A percentile compares a stretch with the other conserved stretches of the same genome.
Conservation (phyloP, 1,140 invertebrate species). For the Cyphomyrmex costatus region DNA sequence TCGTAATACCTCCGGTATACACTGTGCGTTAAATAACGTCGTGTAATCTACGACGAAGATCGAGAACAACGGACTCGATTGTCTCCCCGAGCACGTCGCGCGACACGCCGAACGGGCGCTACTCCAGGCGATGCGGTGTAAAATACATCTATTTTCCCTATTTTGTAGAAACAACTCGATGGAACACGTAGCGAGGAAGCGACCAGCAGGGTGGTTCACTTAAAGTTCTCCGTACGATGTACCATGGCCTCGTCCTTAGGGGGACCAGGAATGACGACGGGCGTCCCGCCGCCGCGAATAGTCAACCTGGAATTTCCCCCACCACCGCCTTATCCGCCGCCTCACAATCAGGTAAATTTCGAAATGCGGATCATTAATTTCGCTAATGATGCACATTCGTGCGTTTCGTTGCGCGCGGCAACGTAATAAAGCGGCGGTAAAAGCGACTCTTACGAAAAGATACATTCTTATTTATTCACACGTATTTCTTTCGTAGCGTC, state of each 20-base stretch:
- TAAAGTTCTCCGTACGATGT: slow-evolving; percentile 75
- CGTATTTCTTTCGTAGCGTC: background rate
- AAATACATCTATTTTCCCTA: background rate
- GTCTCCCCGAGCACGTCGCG: background rate
- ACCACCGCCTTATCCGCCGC: slow-evolving; percentile 87
- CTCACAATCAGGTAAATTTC: slow-evolving; percentile 78
- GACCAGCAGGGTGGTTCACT: slow-evolving; percentile 33
- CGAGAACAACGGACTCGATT: slow-evolving; percentile 17
- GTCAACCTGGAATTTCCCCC: slow-evolving; percentile 87
- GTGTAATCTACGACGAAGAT: background rate
- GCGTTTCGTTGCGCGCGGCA: background rate
- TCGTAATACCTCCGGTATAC: slow-evolving; percentile 21
- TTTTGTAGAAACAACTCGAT: slow-evolving; percentile 20
- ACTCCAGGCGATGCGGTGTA: background rate
- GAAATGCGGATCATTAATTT: slow-evolving; percentile 25
- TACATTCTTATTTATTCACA: background rate
- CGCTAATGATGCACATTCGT: background rate
- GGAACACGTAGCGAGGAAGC: slow-evolving; percentile 28
- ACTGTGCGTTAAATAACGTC: slow-evolving; percentile 17
- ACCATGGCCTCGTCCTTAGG: slow-evolving; percentile 81
- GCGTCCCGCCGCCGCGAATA: slow-evolving; percentile 79
- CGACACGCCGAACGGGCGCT: background rate
- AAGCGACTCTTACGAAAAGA: background rate
- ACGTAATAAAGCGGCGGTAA: background rate
- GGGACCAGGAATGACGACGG: slow-evolving; percentile 78